These are phyloP conservation scores for Sebastes oblongus DNA, from an alignment of 2,797 vertebrate species.

Conservation along the genomic window DNA sequence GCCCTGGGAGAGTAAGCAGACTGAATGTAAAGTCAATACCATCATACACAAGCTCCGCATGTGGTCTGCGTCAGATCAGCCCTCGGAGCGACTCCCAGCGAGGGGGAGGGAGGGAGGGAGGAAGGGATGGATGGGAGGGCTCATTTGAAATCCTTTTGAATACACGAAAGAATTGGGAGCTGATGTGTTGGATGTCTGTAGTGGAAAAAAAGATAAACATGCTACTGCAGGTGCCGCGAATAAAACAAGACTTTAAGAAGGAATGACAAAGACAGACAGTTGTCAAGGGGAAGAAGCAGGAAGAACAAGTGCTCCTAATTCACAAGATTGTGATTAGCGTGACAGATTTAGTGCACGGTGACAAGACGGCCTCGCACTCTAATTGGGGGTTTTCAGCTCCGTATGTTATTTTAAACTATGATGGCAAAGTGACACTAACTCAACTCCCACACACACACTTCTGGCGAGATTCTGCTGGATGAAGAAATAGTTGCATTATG, in stretches of 20 bases:
- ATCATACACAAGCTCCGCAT: constrained; percentile 74
- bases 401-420: constrained; percentile 70
- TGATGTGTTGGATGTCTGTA: constrained; percentile 58
- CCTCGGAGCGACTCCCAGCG: constrained; percentile 58
- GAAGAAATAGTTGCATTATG: constrained; percentile 44
- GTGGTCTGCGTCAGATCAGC: constrained; percentile 73
- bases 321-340: constrained; percentile 68
- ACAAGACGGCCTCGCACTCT: constrained; percentile 62
- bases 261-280: constrained; percentile 38
- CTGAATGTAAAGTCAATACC: constrained; percentile 80
- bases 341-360: constrained; percentile 74
- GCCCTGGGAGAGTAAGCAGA: constrained; percentile 73
- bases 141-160: constrained; percentile 66
- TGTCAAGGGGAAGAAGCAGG: constrained; percentile 24
- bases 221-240: constrained; percentile 45
- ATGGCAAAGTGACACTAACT: constrained; percentile 65
- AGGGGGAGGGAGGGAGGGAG: constrained; percentile 8
- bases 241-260: constrained; percentile 27
- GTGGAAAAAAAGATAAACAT: constrained; percentile 55
- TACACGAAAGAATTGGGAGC: constrained; percentile 42
- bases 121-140: constrained; percentile 19
- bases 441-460: constrained; percentile 58
- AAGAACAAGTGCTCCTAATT: constrained; percentile 45
- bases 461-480: constrained; percentile 38
- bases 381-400: constrained; percentile 69